Conservation (phyloP, 2,888 invertebrate genomes). For the Netelia melanura region DNA sequence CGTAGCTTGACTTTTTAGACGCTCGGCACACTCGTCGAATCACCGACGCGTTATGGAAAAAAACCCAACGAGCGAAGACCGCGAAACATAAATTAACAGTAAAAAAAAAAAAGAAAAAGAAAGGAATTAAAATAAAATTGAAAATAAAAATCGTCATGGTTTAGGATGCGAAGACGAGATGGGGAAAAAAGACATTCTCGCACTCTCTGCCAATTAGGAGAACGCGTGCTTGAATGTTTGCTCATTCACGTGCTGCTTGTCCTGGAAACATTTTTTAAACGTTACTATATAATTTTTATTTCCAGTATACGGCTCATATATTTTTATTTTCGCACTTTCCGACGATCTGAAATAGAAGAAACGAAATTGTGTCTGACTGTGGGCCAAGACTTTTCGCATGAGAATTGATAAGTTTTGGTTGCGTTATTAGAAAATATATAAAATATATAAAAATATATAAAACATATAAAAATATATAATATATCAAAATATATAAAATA, state of each 20-base stretch:
- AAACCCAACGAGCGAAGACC: slow-evolving; percentile 43
- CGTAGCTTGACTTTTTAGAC: slow-evolving; percentile 59
- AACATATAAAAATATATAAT: too few relatives aligned
- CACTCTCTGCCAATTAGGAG: slow-evolving; percentile 53
- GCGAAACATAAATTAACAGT: slow-evolving; percentile 57
- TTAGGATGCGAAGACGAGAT: slow-evolving; percentile 21
- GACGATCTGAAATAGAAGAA: too few relatives aligned
- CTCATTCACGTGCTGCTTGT: slow-evolving; percentile 23
- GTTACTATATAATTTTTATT: not conserved
- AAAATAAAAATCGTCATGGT: slow-evolving; percentile 20
- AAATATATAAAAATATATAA: too few relatives aligned
- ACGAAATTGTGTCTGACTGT: too few relatives aligned
- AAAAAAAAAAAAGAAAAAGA: slow-evolving; percentile 11
- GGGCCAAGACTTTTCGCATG: too few relatives aligned
- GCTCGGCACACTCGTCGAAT: slow-evolving; percentile 75
- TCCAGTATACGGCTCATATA: not conserved
- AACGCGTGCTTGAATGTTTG: not conserved
- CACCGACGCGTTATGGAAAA: slow-evolving; percentile 75
- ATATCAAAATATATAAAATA: too few relatives aligned
- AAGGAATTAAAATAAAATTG: slow-evolving; percentile 7
- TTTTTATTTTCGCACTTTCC: too few relatives aligned
- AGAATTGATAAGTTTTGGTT: too few relatives aligned
- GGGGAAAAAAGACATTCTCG: slow-evolving; percentile 5
- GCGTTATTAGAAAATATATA: too few relatives aligned
- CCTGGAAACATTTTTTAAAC: slow-evolving; percentile 16